Evolutionary conservation across 1,140 invertebrate genomes (phyloP), one percentile per base, ranked within the genome.

Genomic region (Hyposmocoma kahamanoa): DNA sequence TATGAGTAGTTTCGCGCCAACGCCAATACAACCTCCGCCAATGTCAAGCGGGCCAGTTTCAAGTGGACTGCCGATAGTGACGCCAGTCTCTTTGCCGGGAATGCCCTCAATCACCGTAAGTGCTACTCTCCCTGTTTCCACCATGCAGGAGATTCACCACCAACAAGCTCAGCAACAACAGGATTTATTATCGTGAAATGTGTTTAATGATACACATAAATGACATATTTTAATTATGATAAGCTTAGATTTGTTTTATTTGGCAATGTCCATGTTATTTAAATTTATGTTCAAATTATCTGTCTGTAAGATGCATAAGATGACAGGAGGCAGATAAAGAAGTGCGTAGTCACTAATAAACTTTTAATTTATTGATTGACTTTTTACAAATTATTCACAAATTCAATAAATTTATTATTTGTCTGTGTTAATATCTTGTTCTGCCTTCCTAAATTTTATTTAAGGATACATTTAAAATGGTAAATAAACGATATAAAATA

Each of bases 101-200:
- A 93, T 94, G 92, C 93, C 93, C 17, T 92, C 93, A 3, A 92
- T 94, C 50, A 94, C 92, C n/a, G 92, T 94, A 1, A 93, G 91
- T 69, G 91, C 92, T 15, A 91, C 91, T 22, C 66, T 94, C 49
- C 91, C 91, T 11, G 76, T 86, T 1, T 72, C 78, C 4, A 86
- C 84, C 2, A 80, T 87, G 70, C 77, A 87, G 53, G 84, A 82
- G 60, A 79, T 87, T 38, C 75, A 85, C 30, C 79, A 85, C 41
- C 79, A 85, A 50, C 77, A 83, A 51, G 57, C 73, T 43, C 53
- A 65, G 59, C 79, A 83, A 26, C 72, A 82, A 41, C 78, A 77
- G 53, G 78, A 81, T 47, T 61, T 86, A 57, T 53, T 86, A 73
- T 83, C 74, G 57, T 76, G 74, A 84, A 73, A 68, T 50, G 51